Evolutionary conservation across 1,140 invertebrate species (phyloP).

Genomic region (Trichonephila inaurata): DNA sequence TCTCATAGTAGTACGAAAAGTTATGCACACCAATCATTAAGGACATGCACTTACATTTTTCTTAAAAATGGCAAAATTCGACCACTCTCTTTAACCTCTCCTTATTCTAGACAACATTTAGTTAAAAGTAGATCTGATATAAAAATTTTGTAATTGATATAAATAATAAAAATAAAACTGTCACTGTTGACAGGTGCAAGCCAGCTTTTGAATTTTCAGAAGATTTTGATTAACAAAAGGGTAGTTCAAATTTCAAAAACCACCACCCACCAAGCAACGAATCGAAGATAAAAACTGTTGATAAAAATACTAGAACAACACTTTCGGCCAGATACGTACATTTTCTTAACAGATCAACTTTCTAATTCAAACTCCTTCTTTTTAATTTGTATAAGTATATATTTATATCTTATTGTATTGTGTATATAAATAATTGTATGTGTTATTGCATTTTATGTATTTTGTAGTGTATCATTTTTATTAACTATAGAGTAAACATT

Average conservation of each 20-base stretch:
- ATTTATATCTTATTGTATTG: not conserved
- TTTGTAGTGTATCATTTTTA: too few species aligned
- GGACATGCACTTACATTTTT: not conserved
- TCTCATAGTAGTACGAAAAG: not conserved
- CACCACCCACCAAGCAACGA: not conserved
- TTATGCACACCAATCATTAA: not conserved
- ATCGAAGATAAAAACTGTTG: not conserved
- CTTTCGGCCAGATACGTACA: not conserved
- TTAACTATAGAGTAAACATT: too few species aligned
- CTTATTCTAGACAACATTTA: too few species aligned
- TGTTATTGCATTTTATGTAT: too few species aligned
- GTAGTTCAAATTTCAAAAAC: not conserved
- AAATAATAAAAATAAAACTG: too few species aligned
- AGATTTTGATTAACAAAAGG: not conserved
- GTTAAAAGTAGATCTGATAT: too few species aligned
- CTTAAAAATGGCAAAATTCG: not conserved
- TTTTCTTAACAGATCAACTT: not conserved
- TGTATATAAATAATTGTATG: too few species aligned
- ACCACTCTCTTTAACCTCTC: not conserved
- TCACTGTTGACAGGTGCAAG: too few species aligned
- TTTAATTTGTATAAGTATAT: not conserved
- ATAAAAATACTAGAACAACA: not conserved
- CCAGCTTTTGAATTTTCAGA: too few species aligned
- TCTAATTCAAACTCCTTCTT: not conserved
- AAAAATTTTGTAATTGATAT: too few species aligned